Conservation (phyloP, 2,888 invertebrate genomes). For the Caenorhabditis plicata region DNA sequence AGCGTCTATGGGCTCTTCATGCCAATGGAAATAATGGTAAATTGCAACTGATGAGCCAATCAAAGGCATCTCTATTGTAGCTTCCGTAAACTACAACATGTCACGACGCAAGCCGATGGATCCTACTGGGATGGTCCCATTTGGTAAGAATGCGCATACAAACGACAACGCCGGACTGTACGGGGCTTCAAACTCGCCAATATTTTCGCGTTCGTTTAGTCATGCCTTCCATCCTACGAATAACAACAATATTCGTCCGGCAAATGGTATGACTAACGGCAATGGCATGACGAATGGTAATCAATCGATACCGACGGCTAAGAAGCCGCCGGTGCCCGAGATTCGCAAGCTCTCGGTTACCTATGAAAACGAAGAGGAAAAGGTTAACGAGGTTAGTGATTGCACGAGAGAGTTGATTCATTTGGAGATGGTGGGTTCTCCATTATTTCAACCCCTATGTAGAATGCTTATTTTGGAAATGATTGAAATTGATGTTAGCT, state of each 20-base stretch:
- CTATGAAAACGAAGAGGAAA: not conserved
- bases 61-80: slow-evolving; percentile 5
- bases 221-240: not conserved
- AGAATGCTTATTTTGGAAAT: too few species aligned
- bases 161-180: not conserved
- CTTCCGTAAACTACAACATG: slow-evolving; percentile 22
- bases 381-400: not conserved
- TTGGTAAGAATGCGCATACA: too few species aligned
- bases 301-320: slow-evolving; percentile 2
- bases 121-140: too few species aligned
- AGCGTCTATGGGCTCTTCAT: slow-evolving; percentile 30
- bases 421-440: too few species aligned
- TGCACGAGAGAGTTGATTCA: not conserved
- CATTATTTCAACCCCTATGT: too few species aligned
- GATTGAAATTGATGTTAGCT: too few species aligned
- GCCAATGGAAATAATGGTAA: slow-evolving; percentile 30
- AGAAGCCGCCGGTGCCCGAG: slow-evolving; percentile 5
- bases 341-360: slow-evolving; percentile 15
- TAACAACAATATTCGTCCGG: too few species aligned
- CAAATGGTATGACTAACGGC: slow-evolving; percentile 5
- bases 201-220: not conserved
- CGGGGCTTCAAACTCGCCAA: not conserved
- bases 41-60: not conserved
- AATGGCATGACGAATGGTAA: slow-evolving; percentile 6
- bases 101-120: slow-evolving; percentile 15